A percentile compares a stretch with the other conserved stretches of the same genome.
These are phyloP conservation scores for Ophioninae sp. DNA, from an alignment of 2,888 invertebrate species.

Conservation along the genomic window DNA sequence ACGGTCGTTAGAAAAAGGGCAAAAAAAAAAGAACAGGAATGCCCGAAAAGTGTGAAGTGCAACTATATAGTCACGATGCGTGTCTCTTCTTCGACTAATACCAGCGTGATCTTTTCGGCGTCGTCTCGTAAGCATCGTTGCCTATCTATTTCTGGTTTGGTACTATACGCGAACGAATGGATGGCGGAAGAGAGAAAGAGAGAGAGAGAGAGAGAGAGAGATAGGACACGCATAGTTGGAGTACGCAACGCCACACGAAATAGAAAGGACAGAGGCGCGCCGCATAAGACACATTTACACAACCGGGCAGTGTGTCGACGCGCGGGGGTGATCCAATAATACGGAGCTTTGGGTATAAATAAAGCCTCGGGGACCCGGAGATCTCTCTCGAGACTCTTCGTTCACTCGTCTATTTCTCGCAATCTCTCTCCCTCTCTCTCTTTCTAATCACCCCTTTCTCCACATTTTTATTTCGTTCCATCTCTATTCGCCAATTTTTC, in stretches of 20 bases:
- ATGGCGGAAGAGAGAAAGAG: slow-evolving; percentile 34
- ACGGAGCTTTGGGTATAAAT: slow-evolving; percentile 80
- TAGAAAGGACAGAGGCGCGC: slow-evolving; percentile 70
- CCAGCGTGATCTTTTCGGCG: slow-evolving; percentile 41
- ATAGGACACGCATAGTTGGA: slow-evolving; percentile 52
- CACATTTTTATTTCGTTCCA: slow-evolving; percentile 32
- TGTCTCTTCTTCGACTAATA: slow-evolving; percentile 42
- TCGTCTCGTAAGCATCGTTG: slow-evolving; percentile 52
- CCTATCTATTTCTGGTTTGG: slow-evolving; percentile 62
- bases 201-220: slow-evolving; percentile 42
- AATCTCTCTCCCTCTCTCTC: slow-evolving; percentile 49
- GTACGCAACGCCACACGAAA: slow-evolving; percentile 65
- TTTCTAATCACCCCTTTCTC: slow-evolving; percentile 38
- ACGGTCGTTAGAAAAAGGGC: slow-evolving; percentile 16
- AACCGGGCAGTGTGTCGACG: slow-evolving; percentile 67
- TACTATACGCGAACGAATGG: slow-evolving; percentile 52
- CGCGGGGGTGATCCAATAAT: slow-evolving; percentile 80
- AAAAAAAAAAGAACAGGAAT: slow-evolving; percentile 26
- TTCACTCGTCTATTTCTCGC: slow-evolving; percentile 63
- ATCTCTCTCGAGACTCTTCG: slow-evolving; percentile 68
- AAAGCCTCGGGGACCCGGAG: slow-evolving; percentile 76
- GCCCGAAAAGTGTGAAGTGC: slow-evolving; percentile 52
- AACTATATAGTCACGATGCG: slow-evolving; percentile 42
- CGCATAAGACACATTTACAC: slow-evolving; percentile 73
- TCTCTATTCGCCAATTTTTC: slow-evolving; percentile 14